These are phyloP conservation scores for Halocaridina rubra DNA, from an alignment of 2,888 invertebrate genomes.

Conservation along the genomic window DNA sequence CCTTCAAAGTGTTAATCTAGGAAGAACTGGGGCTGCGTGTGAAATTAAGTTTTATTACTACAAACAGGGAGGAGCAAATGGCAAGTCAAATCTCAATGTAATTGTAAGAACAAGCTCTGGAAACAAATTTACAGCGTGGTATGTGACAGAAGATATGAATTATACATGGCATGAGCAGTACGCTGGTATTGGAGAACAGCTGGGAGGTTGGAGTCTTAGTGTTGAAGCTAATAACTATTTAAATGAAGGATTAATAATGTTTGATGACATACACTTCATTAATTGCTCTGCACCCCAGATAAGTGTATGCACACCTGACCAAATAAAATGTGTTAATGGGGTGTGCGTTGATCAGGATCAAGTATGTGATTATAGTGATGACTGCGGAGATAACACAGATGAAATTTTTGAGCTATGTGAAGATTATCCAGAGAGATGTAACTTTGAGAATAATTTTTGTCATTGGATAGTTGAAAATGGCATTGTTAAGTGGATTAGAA, in stretches of 20 bases:
- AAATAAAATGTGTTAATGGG: constrained; percentile 25
- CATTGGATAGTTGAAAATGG: constrained; percentile 28
- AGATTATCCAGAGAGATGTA: constrained; percentile 33
- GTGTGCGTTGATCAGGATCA: constrained; percentile 5
- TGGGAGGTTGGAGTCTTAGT: constrained; percentile 28
- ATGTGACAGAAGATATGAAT: constrained; percentile 10
- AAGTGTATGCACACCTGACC: constrained; percentile 2
- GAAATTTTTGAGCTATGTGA: constrained; percentile 13
- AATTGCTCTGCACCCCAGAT: constrained; percentile 25
- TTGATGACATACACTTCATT: constrained; percentile 40
- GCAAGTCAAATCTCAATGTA: constrained; percentile 8
- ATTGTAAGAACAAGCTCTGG: neutral
- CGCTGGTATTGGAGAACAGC: constrained; percentile 21
- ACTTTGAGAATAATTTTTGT: constrained; percentile 49
- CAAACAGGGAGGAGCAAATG: constrained; percentile 9
- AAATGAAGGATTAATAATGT: constrained; percentile 25
- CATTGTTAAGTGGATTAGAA: constrained; percentile 30
- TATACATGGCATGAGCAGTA: constrained; percentile 10
- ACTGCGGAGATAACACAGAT: constrained; percentile 50
- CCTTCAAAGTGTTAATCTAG: constrained; percentile 30
- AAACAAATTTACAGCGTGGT: constrained; percentile 14
- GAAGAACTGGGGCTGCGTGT: constrained; percentile 6
- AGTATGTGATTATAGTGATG: constrained; percentile 52
- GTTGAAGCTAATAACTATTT: constrained; percentile 25
- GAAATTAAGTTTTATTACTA: constrained; percentile 37